Base-by-base conservation (phyloP, 2,888 invertebrate species). In the Drosophila lutescens region DNA sequence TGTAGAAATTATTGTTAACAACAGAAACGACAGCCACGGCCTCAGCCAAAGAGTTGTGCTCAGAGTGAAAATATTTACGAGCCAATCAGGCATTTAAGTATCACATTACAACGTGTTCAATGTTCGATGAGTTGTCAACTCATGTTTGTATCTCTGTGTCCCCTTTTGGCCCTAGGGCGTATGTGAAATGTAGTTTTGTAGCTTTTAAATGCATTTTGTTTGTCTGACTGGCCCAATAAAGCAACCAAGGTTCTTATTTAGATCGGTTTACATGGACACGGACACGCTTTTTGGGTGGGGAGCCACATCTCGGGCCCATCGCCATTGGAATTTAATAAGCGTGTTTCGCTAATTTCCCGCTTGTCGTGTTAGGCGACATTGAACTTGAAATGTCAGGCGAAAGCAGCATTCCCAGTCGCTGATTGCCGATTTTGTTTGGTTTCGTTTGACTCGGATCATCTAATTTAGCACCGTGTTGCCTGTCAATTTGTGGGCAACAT, bases 101-200 rank as follows among this genome's bases (percentile, higher is more conserved):
- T 91, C 91, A 89, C 88, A 91, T 91, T 91, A 91, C 91, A 91
- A 89, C 90, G 85, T 91, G 91, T 91, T 89, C 88, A 90, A 88
- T 90, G 90, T 89, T 90, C 90, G 91, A 91, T 91, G 91, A 90
- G 91, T 90, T 91, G 91, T 91, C 91, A 90, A 90, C 89, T 90
- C 91, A 82, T 89, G 90, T 90, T 89, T 89, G 76, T 77, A 75
- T 78, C 69, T 78, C 68, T 84, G 76, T 77, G 74, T 74, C 65
- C 55, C 41, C 40, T 13, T 17, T 47, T 32, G 23, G 50, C 57
- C 57, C 46, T 54, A 36, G 30, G 56, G 47, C 46, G 41, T 53
- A 69, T 78, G 71, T 80, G 83, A 84, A 78, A 78, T 86, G 89
- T 80, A 85, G 85, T 88, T 88, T 86, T 86, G 85, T 88, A 81